Percentiles rank a stretch among this genome's conserved stretches.
Conservation (phyloP, 2,113 vertebrate genomes). For the Oncorhynchus masou region DNA sequence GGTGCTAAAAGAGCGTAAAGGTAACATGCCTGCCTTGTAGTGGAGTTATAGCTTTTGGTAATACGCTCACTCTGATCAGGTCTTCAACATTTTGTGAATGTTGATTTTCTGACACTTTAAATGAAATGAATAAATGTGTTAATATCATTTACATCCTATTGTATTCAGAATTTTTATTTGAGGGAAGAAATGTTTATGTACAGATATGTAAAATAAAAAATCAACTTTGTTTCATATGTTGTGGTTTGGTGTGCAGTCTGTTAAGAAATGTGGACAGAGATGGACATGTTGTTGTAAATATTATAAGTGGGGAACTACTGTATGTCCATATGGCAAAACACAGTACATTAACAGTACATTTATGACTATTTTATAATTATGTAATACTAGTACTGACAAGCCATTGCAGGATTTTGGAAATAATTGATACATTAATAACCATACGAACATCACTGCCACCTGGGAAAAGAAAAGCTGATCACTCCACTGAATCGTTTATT, state of each 20-base stretch:
- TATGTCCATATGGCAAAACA: too few species aligned
- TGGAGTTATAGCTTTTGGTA: conserved; percentile 90
- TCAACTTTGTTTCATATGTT: conserved; percentile 97
- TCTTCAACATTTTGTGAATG: conserved; percentile 97
- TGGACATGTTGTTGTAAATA: not conserved
- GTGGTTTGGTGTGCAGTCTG: conserved; percentile 54
- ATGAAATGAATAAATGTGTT: conserved; percentile 82
- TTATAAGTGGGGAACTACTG: not conserved
- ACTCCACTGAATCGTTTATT: too few species aligned
- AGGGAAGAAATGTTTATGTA: conserved; percentile 93
- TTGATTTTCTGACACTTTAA: conserved; percentile 90
- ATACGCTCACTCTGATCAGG: conserved; percentile 85
- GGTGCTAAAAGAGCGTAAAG: conserved; percentile 92
- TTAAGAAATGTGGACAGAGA: not conserved
- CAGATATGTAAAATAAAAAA: conserved; percentile 99
- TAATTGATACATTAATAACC: too few species aligned
- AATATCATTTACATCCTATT: conserved; percentile 86
- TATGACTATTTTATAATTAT: too few species aligned
- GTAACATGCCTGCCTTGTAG: conserved; percentile 96
- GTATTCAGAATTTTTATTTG: conserved; percentile 89
- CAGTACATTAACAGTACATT: too few species aligned
- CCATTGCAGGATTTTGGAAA: too few species aligned
- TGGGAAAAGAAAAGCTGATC: too few species aligned
- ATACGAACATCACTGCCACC: too few species aligned
- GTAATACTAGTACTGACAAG: too few species aligned